phyloP scores from a whole-genome alignment of 2,888 invertebrate genomes.

The Theristus sp. region DNA sequence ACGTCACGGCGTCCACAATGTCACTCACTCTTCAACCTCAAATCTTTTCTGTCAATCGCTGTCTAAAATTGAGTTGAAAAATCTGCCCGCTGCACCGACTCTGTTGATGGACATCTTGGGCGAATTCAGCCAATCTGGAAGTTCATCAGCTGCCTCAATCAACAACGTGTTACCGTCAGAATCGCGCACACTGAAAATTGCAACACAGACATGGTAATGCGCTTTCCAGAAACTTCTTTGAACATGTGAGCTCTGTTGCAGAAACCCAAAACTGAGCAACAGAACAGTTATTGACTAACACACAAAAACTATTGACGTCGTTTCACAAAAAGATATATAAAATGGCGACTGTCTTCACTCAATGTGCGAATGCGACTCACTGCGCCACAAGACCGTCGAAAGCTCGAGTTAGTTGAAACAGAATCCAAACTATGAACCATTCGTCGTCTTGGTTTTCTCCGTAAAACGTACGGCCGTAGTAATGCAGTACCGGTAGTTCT shows the following conservation, averaged over 20 bases:
- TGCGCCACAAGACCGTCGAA: conserved; percentile 49
- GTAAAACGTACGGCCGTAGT: conserved; percentile 58
- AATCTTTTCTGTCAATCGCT: neutral
- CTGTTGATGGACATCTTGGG: conserved; percentile 68
- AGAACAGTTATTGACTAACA: too few species aligned
- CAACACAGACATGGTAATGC: too few species aligned
- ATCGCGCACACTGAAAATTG: conserved; percentile 51
- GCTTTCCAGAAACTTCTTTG: too few species aligned
- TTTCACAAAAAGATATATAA: too few species aligned
- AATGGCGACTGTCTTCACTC: too few species aligned
- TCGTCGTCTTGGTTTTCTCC: conserved; percentile 90
- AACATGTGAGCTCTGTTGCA: too few species aligned
- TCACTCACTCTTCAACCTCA: too few species aligned
- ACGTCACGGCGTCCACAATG: too few species aligned
- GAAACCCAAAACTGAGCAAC: too few species aligned
- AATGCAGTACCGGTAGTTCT: conserved; percentile 6
- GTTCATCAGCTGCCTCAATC: conserved; percentile 70
- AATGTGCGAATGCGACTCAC: conserved; percentile 30
- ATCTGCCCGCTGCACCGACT: too few species aligned
- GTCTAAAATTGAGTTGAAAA: neutral
- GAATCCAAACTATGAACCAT: conserved; percentile 72
- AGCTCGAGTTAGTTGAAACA: conserved; percentile 52
- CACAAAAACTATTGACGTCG: too few species aligned
- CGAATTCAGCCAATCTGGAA: conserved; percentile 72
- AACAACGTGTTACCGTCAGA: conserved; percentile 79